Conservation (phyloP, 1,140 invertebrate species). For the Drosophila ogumai region DNA sequence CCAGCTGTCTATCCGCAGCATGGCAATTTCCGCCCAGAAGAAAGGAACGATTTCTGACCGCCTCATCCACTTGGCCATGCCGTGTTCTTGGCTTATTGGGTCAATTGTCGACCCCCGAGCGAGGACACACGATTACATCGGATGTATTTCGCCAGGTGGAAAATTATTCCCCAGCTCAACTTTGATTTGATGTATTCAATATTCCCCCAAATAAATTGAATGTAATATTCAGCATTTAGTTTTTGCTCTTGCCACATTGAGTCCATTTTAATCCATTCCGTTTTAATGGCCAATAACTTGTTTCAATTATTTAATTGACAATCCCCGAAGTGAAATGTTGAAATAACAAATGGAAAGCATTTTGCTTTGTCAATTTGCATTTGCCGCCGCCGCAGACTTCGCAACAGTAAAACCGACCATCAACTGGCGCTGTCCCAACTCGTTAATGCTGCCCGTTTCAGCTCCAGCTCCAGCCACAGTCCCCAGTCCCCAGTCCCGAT, state of each 20-base stretch:
- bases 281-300: conserved; percentile 23
- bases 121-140: conserved; percentile 17
- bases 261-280: conserved; percentile 11
- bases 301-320: conserved; percentile 36
- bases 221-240: neutral
- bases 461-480: neutral
- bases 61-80: conserved; percentile 2
- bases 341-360: conserved; percentile 35
- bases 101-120: conserved; percentile 25
- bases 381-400: conserved; percentile 35
- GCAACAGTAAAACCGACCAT: conserved; percentile 42
- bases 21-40: conserved; percentile 29
- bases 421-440: conserved; percentile 23
- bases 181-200: neutral
- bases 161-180: conserved; percentile 2
- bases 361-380: conserved; percentile 57
- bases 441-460: conserved; percentile 12
- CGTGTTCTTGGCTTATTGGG: conserved; percentile 27
- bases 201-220: neutral
- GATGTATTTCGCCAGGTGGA: conserved; percentile 2
- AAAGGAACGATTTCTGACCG: conserved; percentile 26
- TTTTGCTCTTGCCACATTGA: neutral
- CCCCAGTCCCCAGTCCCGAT: conserved; percentile 13
- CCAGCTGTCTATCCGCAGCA: conserved; percentile 38
- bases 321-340: conserved; percentile 9